These are phyloP conservation scores for Phenganax marumi DNA, from an alignment of 92 coral and sea anemone genomes.

Conservation along the genomic window DNA sequence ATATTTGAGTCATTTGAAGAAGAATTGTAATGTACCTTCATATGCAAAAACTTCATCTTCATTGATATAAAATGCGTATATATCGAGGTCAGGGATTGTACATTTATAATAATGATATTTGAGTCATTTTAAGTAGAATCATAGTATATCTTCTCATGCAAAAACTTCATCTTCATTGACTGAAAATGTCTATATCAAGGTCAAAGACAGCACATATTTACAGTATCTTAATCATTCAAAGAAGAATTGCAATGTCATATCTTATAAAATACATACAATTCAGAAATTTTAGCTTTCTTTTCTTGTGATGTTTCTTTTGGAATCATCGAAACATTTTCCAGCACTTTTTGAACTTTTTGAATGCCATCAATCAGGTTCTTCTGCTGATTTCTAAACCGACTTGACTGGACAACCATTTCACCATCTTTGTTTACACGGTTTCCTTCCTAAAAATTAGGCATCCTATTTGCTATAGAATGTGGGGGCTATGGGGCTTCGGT, in stretches of 20 bases:
- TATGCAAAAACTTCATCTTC: no score
- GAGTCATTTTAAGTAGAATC: no score
- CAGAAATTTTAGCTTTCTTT: conserved; percentile 68
- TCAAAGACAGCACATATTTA: not conserved
- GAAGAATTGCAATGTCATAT: no score
- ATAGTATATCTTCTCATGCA: no score
- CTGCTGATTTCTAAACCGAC: conserved; percentile 73
- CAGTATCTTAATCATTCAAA: no score
- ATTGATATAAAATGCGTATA: no score
- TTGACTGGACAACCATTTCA: conserved; percentile 78
- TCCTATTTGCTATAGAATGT: not conserved
- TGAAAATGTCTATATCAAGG: not conserved
- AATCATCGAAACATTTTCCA: conserved; percentile 71
- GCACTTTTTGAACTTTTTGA: conserved; percentile 60
- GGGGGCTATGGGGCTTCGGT: no score
- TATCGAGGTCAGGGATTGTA: no score
- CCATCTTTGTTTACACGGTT: conserved; percentile 76
- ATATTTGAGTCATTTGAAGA: no score
- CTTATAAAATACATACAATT: conserved; percentile 59
- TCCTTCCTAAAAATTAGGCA: conserved; percentile 54
- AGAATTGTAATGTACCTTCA: no score
- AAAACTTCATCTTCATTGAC: no score
- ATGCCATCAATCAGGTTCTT: conserved; percentile 83
- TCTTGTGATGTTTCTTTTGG: conserved; percentile 72
- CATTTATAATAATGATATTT: no score